phyloP scores from a whole-genome alignment of 2,888 invertebrate genomes.

The Ellobium chinense region DNA sequence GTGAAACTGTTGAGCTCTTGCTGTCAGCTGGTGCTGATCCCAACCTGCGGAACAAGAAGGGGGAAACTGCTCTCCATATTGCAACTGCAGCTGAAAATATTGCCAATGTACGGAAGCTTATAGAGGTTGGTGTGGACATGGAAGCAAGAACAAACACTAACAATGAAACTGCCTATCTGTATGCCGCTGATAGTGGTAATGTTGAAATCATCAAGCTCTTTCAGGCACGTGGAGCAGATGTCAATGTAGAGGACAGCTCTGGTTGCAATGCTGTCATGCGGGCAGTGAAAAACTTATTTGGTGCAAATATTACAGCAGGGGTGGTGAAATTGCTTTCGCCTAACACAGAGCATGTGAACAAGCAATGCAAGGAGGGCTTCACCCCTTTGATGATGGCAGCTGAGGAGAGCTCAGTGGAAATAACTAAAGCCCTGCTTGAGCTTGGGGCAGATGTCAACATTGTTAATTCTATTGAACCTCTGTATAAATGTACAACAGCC shows the following conservation, averaged over 20 bases:
- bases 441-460: neutral
- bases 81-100: neutral
- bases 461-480: neutral
- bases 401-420: neutral
- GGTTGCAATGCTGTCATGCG: neutral
- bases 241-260: neutral
- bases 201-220: neutral
- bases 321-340: neutral
- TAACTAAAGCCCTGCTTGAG: neutral
- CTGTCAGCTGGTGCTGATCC: neutral
- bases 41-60: neutral
- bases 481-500: neutral
- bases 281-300: neutral
- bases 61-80: neutral
- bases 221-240: neutral
- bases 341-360: neutral
- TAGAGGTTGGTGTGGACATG: neutral
- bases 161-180: neutral
- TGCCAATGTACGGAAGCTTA: neutral
- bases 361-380: neutral
- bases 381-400: constrained; percentile 2
- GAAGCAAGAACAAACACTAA: neutral
- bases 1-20: neutral
- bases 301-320: too few relatives aligned
- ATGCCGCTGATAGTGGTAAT: neutral